phyloP scores from a whole-genome alignment of 2,888 invertebrate species.

The Synergus umbraculus region DNA sequence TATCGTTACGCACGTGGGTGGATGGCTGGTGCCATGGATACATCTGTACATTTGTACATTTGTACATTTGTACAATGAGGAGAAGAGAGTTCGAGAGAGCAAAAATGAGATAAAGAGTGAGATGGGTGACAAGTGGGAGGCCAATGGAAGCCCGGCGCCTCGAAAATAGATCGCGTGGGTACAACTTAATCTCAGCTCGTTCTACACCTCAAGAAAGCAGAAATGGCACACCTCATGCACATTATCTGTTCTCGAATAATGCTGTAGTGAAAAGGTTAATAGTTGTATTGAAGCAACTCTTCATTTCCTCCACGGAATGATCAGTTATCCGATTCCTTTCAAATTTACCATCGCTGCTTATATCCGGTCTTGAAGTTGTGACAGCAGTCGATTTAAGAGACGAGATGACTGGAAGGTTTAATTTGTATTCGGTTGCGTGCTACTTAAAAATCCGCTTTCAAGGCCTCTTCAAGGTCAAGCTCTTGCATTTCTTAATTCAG shows the following conservation, averaged over 20 bases:
- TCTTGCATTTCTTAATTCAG: slow-evolving; percentile 36
- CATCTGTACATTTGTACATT: background rate
- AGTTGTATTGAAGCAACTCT: background rate
- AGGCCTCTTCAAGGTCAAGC: slow-evolving; percentile 35
- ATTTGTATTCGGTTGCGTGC: slow-evolving; percentile 24
- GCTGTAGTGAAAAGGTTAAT: background rate
- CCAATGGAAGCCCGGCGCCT: slow-evolving; percentile 30
- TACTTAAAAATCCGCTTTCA: slow-evolving; percentile 39
- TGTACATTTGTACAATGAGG: background rate
- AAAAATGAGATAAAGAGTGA: slow-evolving; percentile 9
- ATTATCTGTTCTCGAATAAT: slow-evolving; percentile 23
- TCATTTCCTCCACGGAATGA: background rate
- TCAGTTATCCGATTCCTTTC: background rate
- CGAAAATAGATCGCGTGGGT: slow-evolving; percentile 41
- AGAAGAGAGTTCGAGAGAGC: slow-evolving; percentile 6
- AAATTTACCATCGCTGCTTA: background rate
- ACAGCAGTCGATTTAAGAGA: slow-evolving; percentile 25
- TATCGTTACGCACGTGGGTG: slow-evolving; percentile 26
- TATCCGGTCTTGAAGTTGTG: background rate
- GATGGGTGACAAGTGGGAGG: slow-evolving; percentile 32
- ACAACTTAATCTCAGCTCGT: slow-evolving; percentile 35
- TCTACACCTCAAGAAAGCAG: slow-evolving; percentile 40
- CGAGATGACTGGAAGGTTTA: slow-evolving; percentile 12
- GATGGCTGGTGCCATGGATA: background rate
- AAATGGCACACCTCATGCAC: slow-evolving; percentile 39